These are phyloP conservation scores for Gadopsis marmoratus DNA, from an alignment of 2,797 vertebrate species.

Conservation along the genomic window DNA sequence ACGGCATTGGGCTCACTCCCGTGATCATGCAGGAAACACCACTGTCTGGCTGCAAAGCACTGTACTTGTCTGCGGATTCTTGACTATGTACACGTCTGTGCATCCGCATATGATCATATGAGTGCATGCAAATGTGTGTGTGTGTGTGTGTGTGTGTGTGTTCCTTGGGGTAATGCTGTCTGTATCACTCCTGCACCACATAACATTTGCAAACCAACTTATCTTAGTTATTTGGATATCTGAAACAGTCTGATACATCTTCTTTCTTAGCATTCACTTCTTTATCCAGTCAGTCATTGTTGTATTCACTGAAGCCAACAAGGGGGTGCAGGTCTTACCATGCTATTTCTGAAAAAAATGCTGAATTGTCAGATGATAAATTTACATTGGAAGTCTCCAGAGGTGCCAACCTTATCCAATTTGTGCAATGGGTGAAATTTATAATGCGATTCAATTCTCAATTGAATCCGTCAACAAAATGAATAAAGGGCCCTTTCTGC, in stretches of 20 bases:
- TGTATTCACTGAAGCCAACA: constrained; percentile 32
- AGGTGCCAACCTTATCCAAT: constrained; percentile 56
- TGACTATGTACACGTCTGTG: background rate
- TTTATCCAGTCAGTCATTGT: constrained; percentile 18
- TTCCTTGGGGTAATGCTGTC: background rate
- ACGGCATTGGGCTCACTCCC: constrained; percentile 33
- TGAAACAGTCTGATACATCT: constrained; percentile 10
- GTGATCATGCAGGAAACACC: constrained; percentile 47
- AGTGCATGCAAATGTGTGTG: background rate
- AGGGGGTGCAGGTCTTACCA: constrained; percentile 19
- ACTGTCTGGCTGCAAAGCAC: constrained; percentile 29
- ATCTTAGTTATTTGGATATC: constrained; percentile 13
- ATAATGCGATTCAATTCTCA: constrained; percentile 40
- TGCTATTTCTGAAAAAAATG: constrained; percentile 53
- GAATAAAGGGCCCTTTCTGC: constrained; percentile 53
- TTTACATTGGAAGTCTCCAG: constrained; percentile 38
- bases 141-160: background rate
- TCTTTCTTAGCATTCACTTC: constrained; percentile 11
- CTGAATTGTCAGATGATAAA: constrained; percentile 57
- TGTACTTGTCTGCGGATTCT: constrained; percentile 25
- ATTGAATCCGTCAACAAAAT: constrained; percentile 52
- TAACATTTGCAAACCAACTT: constrained; percentile 21
- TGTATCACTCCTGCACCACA: background rate
- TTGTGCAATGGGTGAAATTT: constrained; percentile 55
- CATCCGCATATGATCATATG: background rate